These are phyloP conservation scores for Cataglyphis livida DNA, from an alignment of 2,888 invertebrate species.

Conservation along the genomic window DNA sequence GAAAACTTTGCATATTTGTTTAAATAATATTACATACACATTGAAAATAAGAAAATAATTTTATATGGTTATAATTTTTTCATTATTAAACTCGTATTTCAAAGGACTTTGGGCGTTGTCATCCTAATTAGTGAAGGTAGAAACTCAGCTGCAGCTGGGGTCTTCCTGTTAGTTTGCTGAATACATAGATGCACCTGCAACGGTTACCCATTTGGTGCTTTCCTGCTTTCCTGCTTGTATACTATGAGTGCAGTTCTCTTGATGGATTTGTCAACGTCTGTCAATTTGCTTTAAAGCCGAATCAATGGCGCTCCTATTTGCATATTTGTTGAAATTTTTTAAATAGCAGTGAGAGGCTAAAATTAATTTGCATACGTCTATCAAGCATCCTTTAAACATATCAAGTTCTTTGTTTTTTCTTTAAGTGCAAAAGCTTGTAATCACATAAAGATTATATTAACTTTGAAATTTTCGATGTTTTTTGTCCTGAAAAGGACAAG, in stretches of 20 bases:
- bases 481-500: not conserved
- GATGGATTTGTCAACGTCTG: constrained; percentile 52
- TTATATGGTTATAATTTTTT: constrained; percentile 28
- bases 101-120: constrained; percentile 28
- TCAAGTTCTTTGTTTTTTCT: constrained; percentile 30
- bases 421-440: not conserved
- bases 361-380: constrained; percentile 34
- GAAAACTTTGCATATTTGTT: not conserved
- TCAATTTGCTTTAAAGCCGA: constrained; percentile 49
- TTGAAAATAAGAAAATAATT: not conserved
- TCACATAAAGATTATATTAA: not conserved
- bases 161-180: constrained; percentile 60
- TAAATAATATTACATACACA: not conserved
- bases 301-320: constrained; percentile 29
- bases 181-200: constrained; percentile 73
- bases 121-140: constrained; percentile 41
- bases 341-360: not conserved
- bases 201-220: constrained; percentile 55
- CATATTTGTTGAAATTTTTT: constrained; percentile 40
- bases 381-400: not conserved
- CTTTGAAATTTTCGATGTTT: not conserved
- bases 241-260: constrained; percentile 38
- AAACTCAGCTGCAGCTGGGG: constrained; percentile 59
- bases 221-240: constrained; percentile 31
- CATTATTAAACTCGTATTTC: constrained; percentile 14